Evolutionary conservation across 30 jellyfish, hydroid and myxozoan genomes (phyloP).

Genomic region (Hydractinia echinata): DNA sequence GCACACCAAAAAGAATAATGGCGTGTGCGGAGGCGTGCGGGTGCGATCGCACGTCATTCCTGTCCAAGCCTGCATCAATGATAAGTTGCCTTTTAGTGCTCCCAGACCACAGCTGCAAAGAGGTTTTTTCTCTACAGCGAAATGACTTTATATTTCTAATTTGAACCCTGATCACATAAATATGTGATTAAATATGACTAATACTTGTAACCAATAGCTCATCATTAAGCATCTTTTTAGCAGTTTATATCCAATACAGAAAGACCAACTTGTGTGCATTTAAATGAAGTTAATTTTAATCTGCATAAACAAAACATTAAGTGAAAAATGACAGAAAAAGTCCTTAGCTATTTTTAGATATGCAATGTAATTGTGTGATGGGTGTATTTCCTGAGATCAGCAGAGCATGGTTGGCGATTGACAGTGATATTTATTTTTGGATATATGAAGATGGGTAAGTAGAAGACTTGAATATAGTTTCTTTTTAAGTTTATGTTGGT

Average conservation of each 20-base stretch:
- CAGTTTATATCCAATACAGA: too few relatives aligned
- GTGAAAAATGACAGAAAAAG: not conserved
- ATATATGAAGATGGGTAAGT: constrained; percentile 96
- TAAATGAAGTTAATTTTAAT: too few relatives aligned
- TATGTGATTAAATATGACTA: too few relatives aligned
- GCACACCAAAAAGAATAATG: too few relatives aligned
- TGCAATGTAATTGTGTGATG: constrained; percentile 91
- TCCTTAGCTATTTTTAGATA: constrained; percentile 58
- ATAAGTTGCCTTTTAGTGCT: not conserved
- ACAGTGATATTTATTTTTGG: constrained; percentile 97
- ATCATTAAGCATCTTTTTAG: too few relatives aligned
- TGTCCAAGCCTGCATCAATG: not conserved
- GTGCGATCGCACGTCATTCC: too few relatives aligned
- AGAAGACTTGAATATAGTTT: not conserved
- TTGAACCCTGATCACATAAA: too few relatives aligned
- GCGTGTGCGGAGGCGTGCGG: too few relatives aligned
- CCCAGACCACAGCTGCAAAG: not conserved
- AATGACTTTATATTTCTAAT: too few relatives aligned
- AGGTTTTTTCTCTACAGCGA: not conserved
- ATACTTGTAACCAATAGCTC: too few relatives aligned
- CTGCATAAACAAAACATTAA: too few relatives aligned
- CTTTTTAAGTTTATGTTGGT: not conserved
- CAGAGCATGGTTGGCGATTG: constrained; percentile 98
- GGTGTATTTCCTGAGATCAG: constrained; percentile 97
- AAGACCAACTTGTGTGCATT: too few relatives aligned